These are phyloP conservation scores for Miichthys miiuy DNA, from an alignment of 2,797 vertebrate species.

Conservation along the genomic window DNA sequence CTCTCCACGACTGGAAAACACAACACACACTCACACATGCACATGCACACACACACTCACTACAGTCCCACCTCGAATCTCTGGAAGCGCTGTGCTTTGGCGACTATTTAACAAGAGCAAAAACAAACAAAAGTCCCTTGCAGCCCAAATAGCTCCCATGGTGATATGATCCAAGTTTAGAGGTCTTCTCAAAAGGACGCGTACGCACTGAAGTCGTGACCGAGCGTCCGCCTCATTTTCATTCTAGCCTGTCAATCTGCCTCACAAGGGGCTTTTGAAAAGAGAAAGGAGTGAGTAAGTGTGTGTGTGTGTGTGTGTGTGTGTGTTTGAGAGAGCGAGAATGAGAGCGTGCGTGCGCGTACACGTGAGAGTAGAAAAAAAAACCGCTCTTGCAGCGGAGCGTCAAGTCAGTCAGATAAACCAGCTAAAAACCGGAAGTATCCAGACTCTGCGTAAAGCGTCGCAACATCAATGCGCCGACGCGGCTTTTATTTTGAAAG, in stretches of 20 bases:
- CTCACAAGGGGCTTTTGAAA: conserved; percentile 82
- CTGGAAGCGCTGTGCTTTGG: conserved; percentile 83
- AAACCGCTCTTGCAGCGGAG: conserved; percentile 35
- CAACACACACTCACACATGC: conserved; percentile 35
- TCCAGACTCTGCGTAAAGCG: background rate
- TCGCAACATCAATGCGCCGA: rapidly evolving
- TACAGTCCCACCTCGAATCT: conserved; percentile 86
- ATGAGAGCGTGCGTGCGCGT: conserved; percentile 67
- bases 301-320: conserved; percentile 52
- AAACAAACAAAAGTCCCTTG: conserved; percentile 87
- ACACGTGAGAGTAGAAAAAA: conserved; percentile 30
- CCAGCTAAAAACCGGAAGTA: conserved; percentile 49
- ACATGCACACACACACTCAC: conserved; percentile 64
- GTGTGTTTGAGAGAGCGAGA: conserved; percentile 45
- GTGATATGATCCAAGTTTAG: conserved; percentile 84
- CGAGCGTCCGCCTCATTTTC: conserved; percentile 88
- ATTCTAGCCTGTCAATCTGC: conserved; percentile 86
- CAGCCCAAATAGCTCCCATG: conserved; percentile 87
- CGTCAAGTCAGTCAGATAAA: conserved; percentile 36
- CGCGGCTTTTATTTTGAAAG: conserved; percentile 63
- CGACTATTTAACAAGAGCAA: conserved; percentile 88
- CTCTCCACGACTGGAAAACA: conserved; percentile 57
- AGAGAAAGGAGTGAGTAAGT: conserved; percentile 76
- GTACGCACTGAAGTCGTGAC: conserved; percentile 84
- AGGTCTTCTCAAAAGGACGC: conserved; percentile 84